Evolutionary conservation across 2,888 invertebrate genomes (phyloP).

Genomic region (Archips crataeganus): DNA sequence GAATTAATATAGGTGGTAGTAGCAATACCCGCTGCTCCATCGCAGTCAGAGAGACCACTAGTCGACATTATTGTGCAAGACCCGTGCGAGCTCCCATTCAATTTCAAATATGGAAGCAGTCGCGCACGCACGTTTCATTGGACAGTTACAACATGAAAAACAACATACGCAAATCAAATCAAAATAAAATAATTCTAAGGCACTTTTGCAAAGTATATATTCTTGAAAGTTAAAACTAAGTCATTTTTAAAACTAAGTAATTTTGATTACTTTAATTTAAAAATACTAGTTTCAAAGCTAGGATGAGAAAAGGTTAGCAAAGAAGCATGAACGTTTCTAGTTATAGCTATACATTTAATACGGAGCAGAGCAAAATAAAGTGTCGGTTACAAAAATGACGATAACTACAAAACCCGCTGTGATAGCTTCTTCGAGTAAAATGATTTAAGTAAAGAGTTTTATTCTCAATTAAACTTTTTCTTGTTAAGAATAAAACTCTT

Average conservation of each 20-base stretch:
- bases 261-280: not conserved
- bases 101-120: slow-evolving; percentile 80
- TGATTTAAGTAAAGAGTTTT: no score
- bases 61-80: slow-evolving; percentile 78
- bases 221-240: not conserved
- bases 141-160: slow-evolving; percentile 67
- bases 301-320: not conserved
- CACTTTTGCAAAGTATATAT: not conserved
- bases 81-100: slow-evolving; percentile 79
- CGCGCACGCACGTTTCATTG: slow-evolving; percentile 72
- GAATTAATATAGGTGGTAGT: slow-evolving; percentile 50
- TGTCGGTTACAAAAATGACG: no score
- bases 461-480: no score
- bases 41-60: slow-evolving; percentile 60
- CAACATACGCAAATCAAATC: slow-evolving; percentile 56
- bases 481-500: no score
- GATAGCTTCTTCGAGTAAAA: no score
- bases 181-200: slow-evolving; percentile 31
- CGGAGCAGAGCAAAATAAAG: no score
- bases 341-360: not conserved
- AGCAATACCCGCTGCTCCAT: slow-evolving; percentile 50
- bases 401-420: no score
- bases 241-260: not conserved
- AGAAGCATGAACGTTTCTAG: not conserved
- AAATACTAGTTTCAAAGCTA: not conserved